Evolutionary conservation across 1,140 invertebrate genomes (phyloP).

Genomic region (Aphelenchoides fujianensis): DNA sequence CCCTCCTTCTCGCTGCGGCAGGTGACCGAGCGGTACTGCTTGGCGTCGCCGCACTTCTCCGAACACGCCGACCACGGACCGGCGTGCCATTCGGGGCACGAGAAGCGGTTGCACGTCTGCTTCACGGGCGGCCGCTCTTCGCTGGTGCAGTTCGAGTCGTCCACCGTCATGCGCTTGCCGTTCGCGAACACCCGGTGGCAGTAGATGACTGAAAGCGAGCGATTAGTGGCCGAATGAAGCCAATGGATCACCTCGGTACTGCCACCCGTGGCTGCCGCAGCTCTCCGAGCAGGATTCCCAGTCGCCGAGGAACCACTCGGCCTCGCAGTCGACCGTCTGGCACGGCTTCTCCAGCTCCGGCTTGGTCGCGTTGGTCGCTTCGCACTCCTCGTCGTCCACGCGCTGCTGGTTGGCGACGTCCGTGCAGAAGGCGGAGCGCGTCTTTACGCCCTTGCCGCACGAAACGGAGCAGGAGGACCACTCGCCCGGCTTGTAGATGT

Average conservation of each 20-base stretch:
- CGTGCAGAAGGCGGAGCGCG: constrained; percentile 67
- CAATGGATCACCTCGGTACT: constrained; percentile 64
- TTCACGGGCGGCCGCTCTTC: constrained; percentile 72
- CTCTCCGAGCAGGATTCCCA: constrained; percentile 77
- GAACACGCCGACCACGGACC: constrained; percentile 72
- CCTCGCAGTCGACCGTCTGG: constrained; percentile 74
- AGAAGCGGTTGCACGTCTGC: constrained; percentile 73
- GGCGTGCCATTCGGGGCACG: constrained; percentile 77
- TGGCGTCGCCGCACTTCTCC: constrained; percentile 68
- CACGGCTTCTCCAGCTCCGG: constrained; percentile 72
- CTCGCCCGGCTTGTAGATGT: constrained; percentile 67
- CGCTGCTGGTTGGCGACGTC: constrained; percentile 67
- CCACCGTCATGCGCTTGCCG: constrained; percentile 70
- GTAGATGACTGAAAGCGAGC: too few species aligned
- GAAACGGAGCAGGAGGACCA: constrained; percentile 76
- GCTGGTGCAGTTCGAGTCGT: constrained; percentile 73
- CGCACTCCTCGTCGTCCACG: constrained; percentile 76
- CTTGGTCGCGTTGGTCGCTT: constrained; percentile 66
- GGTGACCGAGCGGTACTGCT: constrained; percentile 69
- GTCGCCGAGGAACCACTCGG: constrained; percentile 74
- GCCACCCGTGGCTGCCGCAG: constrained; percentile 73
- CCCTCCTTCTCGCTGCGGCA: constrained; percentile 71
- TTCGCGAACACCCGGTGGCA: constrained; percentile 74
- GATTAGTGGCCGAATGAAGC: too few species aligned
- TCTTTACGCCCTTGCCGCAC: constrained; percentile 83